Evolutionary conservation across 2,888 invertebrate genomes (phyloP).

Genomic region (Gandaritis pyraliata): DNA sequence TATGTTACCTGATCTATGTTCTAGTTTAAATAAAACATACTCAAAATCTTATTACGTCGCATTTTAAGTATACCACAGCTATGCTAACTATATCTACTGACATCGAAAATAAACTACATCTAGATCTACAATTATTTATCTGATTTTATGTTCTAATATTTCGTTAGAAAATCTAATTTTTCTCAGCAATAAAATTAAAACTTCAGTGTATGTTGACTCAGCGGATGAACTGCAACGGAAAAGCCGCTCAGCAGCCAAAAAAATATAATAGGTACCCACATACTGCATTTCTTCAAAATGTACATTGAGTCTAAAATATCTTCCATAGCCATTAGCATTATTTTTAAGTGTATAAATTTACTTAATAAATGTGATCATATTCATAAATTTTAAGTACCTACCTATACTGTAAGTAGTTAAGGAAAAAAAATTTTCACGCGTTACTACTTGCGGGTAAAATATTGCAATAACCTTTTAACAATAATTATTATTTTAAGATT

Average conservation of each 20-base stretch:
- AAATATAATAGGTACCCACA: not conserved
- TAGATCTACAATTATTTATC: not conserved
- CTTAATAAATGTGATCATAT: constrained; percentile 68
- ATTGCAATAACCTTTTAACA: constrained; percentile 54
- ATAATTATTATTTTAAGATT: constrained; percentile 33
- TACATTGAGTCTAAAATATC: constrained; percentile 8
- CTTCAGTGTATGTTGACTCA: not conserved
- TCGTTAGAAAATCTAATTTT: not conserved
- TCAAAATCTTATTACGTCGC: too few species aligned
- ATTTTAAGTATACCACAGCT: too few species aligned
- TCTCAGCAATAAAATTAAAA: not conserved
- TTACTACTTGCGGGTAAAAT: constrained; percentile 54
- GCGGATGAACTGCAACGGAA: constrained; percentile 12
- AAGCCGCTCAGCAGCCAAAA: not conserved
- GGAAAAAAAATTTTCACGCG: constrained; percentile 43
- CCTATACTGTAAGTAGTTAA: constrained; percentile 39
- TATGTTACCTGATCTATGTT: too few species aligned
- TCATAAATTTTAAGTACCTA: constrained; percentile 47
- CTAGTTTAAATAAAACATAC: too few species aligned
- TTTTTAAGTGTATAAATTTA: constrained; percentile 48
- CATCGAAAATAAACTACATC: too few species aligned
- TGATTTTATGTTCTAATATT: too few species aligned
- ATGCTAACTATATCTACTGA: too few species aligned
- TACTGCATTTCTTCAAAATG: not conserved
- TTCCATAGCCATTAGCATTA: constrained; percentile 34